phyloP scores from a whole-genome alignment of 1,140 invertebrate species.

The Chironomus striatipennis region DNA sequence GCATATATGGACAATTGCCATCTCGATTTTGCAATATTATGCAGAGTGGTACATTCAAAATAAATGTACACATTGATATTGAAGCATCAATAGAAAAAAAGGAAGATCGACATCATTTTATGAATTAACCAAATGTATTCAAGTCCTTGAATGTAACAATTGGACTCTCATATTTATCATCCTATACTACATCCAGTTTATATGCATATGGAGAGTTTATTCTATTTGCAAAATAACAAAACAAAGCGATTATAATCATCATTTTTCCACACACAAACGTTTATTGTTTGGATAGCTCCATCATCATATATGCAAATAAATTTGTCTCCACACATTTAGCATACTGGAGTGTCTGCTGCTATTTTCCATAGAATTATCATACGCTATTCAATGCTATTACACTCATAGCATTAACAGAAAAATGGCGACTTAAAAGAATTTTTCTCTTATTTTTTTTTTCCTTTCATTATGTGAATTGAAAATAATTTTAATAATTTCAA shows the following conservation, averaged over 20 bases:
- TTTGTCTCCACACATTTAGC: not conserved
- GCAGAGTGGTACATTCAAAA: no score
- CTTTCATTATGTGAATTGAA: no score
- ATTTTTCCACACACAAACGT: conserved; percentile 17
- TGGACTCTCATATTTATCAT: not conserved
- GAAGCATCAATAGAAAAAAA: no score
- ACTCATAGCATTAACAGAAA: not conserved
- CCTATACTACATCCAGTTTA: not conserved
- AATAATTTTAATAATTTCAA: no score
- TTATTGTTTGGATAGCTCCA: conserved; percentile 18
- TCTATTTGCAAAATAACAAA: not conserved
- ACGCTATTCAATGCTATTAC: not conserved
- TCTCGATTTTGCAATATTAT: no score
- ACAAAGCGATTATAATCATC: conserved; percentile 22
- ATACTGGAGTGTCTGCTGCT: not conserved
- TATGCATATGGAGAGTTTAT: no score
- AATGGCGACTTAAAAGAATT: not conserved
- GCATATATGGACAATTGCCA: not conserved
- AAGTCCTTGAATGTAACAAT: conserved; percentile 13
- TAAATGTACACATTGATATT: no score
- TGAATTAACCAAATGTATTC: conserved; percentile 8
- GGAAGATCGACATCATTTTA: conserved; percentile 10
- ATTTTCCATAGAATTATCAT: conserved; percentile 1
- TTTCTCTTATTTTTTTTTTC: not conserved
- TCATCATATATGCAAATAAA: conserved; percentile 19